Evolutionary conservation across 2,113 vertebrate species (phyloP), one percentile per base, ranked within the genome.

Genomic region (Halcyon senegalensis): DNA sequence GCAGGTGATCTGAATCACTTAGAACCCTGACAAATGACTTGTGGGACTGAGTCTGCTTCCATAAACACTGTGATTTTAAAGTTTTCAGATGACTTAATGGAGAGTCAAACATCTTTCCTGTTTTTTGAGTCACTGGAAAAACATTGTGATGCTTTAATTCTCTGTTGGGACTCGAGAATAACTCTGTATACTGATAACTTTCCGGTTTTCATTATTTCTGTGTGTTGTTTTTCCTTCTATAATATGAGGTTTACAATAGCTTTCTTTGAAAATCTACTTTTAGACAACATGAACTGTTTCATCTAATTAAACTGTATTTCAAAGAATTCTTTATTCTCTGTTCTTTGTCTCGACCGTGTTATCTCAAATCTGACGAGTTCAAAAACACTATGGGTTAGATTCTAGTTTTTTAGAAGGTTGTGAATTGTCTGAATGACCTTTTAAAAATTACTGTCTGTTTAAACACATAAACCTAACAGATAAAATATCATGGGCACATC

Each of bases 391-490:
- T 17, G 44, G 13, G 28, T 58, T n/a, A 62, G 37, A 70, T 84
- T 84, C 41, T 37, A 6, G 43, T 90, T 14, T 70, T 84, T 81
- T 59, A 60, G 68, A 75, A 2, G 11, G 23, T 6, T 9, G 24
- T n/a, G 13, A 88, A 39, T 68, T 89, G 13, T 37, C 21, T 69
- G 59, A 76, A 50, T 86, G 62, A 94, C 43, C 39, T 91, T 70
- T 91, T 76, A 66, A 87, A 95, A 94, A 85, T 82, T 56, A 56
- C 16, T 62, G 8, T 48, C 12, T 60, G 25, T 85, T 94, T 87
- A 85, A 94, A 91, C 35, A 76, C 21, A 59, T 46, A 89, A 91
- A 16, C 19, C 33, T 30, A 74, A 56, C 18, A 82, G 37, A 48
- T 72, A 62, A 94, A 87, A 72, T 35, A 68, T 8, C 3, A 13